Conservation (phyloP, 2,888 invertebrate species). For the Sesamia inferens region DNA sequence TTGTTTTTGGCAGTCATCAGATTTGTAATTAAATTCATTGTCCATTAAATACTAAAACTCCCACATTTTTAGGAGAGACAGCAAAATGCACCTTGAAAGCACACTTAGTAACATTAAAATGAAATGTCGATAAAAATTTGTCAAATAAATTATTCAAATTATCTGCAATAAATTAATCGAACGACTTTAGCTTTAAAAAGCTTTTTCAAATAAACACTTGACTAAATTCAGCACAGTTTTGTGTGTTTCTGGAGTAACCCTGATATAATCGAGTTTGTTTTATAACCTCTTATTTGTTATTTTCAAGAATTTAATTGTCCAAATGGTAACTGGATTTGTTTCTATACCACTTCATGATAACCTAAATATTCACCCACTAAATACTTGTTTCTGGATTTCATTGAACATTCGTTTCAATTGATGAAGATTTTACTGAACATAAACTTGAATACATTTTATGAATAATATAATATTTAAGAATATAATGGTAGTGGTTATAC, state of each 20-base stretch:
- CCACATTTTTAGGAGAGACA: conserved; percentile 3
- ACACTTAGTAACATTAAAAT: conserved; percentile 22
- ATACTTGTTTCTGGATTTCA: conserved; percentile 22
- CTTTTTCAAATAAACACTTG: neutral
- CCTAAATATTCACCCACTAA: conserved; percentile 9
- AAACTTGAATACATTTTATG: neutral
- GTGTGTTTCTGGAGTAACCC: neutral
- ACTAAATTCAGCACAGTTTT: neutral
- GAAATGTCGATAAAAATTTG: conserved; percentile 17
- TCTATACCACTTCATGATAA: conserved; percentile 7
- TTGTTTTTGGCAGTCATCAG: conserved; percentile 1
- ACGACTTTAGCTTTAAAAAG: neutral
- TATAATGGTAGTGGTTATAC: neutral
- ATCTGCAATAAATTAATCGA: neutral
- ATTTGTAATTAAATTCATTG: conserved; percentile 21
- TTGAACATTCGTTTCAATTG: conserved; percentile 22
- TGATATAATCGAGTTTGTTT: neutral
- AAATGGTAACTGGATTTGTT: conserved; percentile 22
- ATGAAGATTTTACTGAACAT: neutral
- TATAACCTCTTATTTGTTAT: conserved; percentile 16
- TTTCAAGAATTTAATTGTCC: conserved; percentile 4
- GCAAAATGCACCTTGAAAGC: conserved; percentile 7
- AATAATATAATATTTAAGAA: neutral
- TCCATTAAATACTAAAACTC: conserved; percentile 7
- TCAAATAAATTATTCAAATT: conserved; percentile 21